Base-by-base conservation (phyloP, 2,888 invertebrate species). In the Ernsta delagoae region DNA sequence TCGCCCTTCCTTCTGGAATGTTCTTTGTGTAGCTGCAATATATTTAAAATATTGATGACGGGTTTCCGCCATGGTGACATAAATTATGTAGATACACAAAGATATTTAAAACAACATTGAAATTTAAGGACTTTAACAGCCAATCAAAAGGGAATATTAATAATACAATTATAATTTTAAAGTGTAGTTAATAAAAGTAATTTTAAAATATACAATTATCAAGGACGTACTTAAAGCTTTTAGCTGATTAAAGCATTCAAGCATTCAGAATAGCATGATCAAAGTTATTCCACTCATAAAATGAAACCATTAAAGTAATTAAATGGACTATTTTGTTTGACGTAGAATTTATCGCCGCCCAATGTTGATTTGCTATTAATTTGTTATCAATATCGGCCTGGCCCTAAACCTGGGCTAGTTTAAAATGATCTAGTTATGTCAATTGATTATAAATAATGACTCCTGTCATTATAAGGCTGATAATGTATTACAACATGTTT, bases 1-100 rank as follows among this genome's bases (percentile, higher is more conserved):
- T 41, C 41, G 8, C 12, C 8, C 24, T 59, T 9, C 8, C 24
- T 59, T 24, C 12, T 41, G 41, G 41, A 41, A 59, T 41, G 41
- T 59, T 41, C 59, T 59, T 59, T 59, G 59, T 59, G n/a, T 41
- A 50, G 16, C 7, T 16, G 16, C 16, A 16, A 50, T 50, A 50
- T 16, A 24, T 16, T 50, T 50, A 50, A 50, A 50, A 16, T 16
- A 4, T 50, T 50, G 50, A 50, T 50, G 50, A 50, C 50, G 1
- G 7, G 50, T 16, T 50, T 16, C 50, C 16, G 6, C 50, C 50
- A 12, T 48, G 4, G 11, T 45, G 43, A 39, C 39, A 24, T 1
- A 3, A 24, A 24, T 24, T 24, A 24, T 24, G 24, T 24, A 24
- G 24, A 24, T 24, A 24, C 24, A 24, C 39, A 39, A 39, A 39